Base-by-base conservation (phyloP, 2,888 invertebrate species). In the Amphiduros pacificus region DNA sequence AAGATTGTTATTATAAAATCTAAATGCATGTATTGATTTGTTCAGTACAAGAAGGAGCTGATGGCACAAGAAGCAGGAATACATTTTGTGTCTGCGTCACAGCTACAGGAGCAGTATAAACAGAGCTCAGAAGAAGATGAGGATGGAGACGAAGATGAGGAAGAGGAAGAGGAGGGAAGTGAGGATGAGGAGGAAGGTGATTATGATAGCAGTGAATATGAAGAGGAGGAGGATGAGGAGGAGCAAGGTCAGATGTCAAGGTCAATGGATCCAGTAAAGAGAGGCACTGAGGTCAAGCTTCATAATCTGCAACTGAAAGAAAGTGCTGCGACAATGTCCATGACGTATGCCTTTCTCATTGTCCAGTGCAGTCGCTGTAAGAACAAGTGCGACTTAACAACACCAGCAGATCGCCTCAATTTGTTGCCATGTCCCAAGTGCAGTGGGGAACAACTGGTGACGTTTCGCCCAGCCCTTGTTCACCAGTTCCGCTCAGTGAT, bases 281-380 rank as follows among this genome's bases (percentile, higher is more conserved):
- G 51, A 41, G 83, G 82, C 17, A 82, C 80, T 9, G 81, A 82
- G 64, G 68, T 82, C 24, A 69, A 69, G 17, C 71, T 82, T 63
- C 79, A 84, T 1, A 91, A 93, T 77, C 83, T 84, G 40, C 86
- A 87, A 27, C 89, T 94, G 1, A 86, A 87, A 69, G 90, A 91
- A 59, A 90, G 92, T 20, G 89, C 93, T 44, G 75, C 77, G 27
- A 76, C 81, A 1, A 59, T 83, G 20, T 60, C 69, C 27, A 73
- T 76, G 55, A 71, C 74, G 32, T 74, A 74, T 54, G 62, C 82
- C 0, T 64, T 69, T 14, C 59, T 81, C 11, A 60, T 70, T n/a
- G 65, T 81, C n/a, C 74, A 74, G 60, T 81, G 81, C 65, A 62
- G 52, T 1, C 65, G 79, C 28, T 81, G 81, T 61, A 76, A 77